Evolutionary conservation across 2,888 invertebrate genomes (phyloP).

Genomic region (Omphaloscelis lunosa): DNA sequence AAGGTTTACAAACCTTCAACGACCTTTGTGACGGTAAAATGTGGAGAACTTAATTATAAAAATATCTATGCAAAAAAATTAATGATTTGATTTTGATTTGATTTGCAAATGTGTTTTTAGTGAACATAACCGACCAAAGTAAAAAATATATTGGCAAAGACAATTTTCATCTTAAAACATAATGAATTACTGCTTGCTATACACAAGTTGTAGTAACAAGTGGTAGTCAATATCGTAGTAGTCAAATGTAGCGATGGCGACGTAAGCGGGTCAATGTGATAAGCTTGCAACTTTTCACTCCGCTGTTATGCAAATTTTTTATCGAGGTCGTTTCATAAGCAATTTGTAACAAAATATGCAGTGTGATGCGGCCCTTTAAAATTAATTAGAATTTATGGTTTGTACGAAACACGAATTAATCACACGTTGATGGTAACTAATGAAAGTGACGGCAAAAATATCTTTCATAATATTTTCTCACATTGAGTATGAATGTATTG

Average conservation of each 20-base stretch:
- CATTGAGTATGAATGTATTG: too few species aligned
- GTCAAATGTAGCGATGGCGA: constrained; percentile 3
- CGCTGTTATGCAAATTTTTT: background rate
- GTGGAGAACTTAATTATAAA: too few species aligned
- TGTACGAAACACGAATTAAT: background rate
- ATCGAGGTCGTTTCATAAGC: background rate
- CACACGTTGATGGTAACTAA: background rate
- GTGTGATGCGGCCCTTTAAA: background rate
- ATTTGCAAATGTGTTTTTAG: too few species aligned
- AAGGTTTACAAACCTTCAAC: too few species aligned
- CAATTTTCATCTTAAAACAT: background rate
- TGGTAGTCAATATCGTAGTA: background rate
- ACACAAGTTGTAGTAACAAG: background rate
- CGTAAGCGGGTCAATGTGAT: background rate
- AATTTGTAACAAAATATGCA: background rate
- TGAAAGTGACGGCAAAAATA: background rate
- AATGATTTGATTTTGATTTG: too few species aligned
- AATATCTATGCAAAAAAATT: too few species aligned
- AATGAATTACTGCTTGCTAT: background rate
- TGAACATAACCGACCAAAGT: background rate
- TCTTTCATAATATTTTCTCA: background rate
- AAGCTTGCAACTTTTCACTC: constrained; percentile 5
- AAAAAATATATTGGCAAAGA: background rate
- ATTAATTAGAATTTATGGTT: background rate
- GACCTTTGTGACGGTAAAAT: too few species aligned